Base-by-base conservation (phyloP, 2,113 vertebrate species). In the Cyanoramphus novaezelandiae region DNA sequence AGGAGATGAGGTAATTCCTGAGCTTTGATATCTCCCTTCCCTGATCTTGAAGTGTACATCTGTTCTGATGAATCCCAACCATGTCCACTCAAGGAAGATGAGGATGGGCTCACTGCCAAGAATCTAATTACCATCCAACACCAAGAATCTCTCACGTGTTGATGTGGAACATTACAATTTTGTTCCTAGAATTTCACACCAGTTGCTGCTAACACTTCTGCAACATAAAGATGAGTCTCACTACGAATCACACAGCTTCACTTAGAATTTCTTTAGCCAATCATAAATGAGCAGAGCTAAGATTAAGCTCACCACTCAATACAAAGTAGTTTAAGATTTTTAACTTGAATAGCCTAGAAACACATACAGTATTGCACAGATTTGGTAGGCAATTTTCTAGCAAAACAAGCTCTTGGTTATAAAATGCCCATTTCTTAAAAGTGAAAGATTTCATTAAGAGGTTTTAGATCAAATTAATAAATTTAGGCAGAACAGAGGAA, bases 191-290 rank as follows among this genome's bases (percentile, higher is more conserved):
- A 92, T 75, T 92, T 78, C 49, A 29, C 31, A 86, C 59, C 74
- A 67, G 46, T 62, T 91, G 62, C 49, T 95, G 82, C 77, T 90
- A 86, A 81, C 50, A 82, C 11, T 68, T 87, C 93, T 88, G 80
- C 53, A 90, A 68, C 9, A 82, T 64, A 79, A 86, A 82, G 55
- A 39, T 37, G 21, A 84, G 17, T 63, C 44, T 65, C 63, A 28
- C 72, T 78, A 28, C 31, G 33, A 82, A 52, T 83, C 78, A 68
- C 27, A 59, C 4, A 53, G 23, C 68, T 94, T 95, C 92, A 92
- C 50, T 37, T 55, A 80, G 49, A 79, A 90, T 82, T 84, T 81
- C 39, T 87, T 53, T 33, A 84, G 28, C 14, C 20, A 37, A 27
- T 12, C 37, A 69, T 69, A 88, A 84, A 79, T 47, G 21, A 80